Conservation (phyloP, 1,140 invertebrate species). For the Steinernema feltiae region DNA sequence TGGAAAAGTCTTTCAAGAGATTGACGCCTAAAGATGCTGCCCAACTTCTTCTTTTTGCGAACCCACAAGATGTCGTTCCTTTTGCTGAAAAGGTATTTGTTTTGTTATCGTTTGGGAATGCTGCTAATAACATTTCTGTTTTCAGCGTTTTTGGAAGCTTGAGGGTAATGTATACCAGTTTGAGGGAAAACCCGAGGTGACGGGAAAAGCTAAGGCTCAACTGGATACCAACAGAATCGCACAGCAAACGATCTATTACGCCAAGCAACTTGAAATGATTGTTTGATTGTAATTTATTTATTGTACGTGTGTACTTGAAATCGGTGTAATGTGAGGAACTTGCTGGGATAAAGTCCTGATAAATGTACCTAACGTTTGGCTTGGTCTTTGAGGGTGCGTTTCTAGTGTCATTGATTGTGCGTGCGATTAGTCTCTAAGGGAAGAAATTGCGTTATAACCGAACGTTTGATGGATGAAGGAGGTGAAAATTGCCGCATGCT, state of each 20-base stretch:
- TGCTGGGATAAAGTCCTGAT: background rate
- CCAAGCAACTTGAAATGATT: constrained; percentile 97
- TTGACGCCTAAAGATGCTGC: constrained; percentile 80
- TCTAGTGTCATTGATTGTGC: no score
- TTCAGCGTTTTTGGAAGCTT: constrained; percentile 70
- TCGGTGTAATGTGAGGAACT: background rate
- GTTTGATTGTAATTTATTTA: constrained; percentile 66
- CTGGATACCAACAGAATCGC: constrained; percentile 82
- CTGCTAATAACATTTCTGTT: constrained; percentile 27
- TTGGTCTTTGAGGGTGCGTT: background rate
- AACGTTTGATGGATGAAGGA: background rate
- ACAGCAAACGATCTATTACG: constrained; percentile 89
- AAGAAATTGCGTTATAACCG: no score
- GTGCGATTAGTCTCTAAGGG: no score
- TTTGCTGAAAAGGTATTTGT: constrained; percentile 67
- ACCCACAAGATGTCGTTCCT: constrained; percentile 68
- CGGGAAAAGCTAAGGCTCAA: constrained; percentile 71
- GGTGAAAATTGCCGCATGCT: no score
- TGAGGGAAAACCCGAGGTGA: constrained; percentile 64
- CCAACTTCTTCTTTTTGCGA: constrained; percentile 78
- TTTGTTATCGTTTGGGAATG: background rate
- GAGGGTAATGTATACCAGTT: constrained; percentile 71
- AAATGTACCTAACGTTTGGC: background rate
- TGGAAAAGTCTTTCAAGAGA: constrained; percentile 89
- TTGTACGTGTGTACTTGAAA: background rate